A percentile compares a stretch with the other conserved stretches of the same genome.
Evolutionary conservation across 2,113 vertebrate species (phyloP).

Genomic region (Mesembrinibis cayennensis): DNA sequence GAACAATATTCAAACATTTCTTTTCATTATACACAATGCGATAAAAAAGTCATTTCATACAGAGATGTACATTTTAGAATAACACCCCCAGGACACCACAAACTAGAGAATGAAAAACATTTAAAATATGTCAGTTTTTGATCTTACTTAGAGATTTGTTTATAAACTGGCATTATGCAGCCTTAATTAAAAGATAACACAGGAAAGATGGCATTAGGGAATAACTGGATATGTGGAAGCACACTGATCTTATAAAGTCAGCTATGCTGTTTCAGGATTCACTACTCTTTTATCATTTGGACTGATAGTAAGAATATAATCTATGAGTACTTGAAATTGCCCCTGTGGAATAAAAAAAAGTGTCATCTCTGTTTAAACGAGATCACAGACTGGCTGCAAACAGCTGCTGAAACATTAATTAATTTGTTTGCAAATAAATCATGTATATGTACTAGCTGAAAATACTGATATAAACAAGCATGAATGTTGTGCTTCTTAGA

Average conservation of each 20-base stretch:
- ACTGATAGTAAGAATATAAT: slow-evolving; percentile 70
- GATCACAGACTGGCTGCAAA: slow-evolving; percentile 80
- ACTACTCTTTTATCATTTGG: slow-evolving; percentile 71
- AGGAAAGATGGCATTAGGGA: slow-evolving; percentile 59
- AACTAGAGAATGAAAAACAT: slow-evolving; percentile 70
- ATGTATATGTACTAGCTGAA: slow-evolving; percentile 72
- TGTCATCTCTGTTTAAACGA: slow-evolving; percentile 77
- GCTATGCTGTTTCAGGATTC: slow-evolving; percentile 64
- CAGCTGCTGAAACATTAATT: slow-evolving; percentile 84
- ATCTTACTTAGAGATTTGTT: slow-evolving; percentile 75
- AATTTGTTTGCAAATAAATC: slow-evolving; percentile 85
- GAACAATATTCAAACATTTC: slow-evolving; percentile 75
- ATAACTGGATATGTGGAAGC: slow-evolving; percentile 32
- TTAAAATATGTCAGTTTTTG: slow-evolving; percentile 75
- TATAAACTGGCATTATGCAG: slow-evolving; percentile 75
- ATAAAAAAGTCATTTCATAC: slow-evolving; percentile 66
- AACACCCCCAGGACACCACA: slow-evolving; percentile 64
- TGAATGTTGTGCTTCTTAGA: slow-evolving; percentile 45
- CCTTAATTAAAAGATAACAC: slow-evolving; percentile 76
- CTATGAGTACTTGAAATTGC: slow-evolving; percentile 70
- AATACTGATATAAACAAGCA: slow-evolving; percentile 74
- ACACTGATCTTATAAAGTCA: slow-evolving; percentile 69
- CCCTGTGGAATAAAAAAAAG: slow-evolving; percentile 73
- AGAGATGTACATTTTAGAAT: slow-evolving; percentile 69
- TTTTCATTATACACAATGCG: slow-evolving; percentile 64